Evolutionary conservation across 2,113 vertebrate genomes (phyloP), one percentile per base, ranked within the genome.

Genomic region (Corynorhinus townsendii): DNA sequence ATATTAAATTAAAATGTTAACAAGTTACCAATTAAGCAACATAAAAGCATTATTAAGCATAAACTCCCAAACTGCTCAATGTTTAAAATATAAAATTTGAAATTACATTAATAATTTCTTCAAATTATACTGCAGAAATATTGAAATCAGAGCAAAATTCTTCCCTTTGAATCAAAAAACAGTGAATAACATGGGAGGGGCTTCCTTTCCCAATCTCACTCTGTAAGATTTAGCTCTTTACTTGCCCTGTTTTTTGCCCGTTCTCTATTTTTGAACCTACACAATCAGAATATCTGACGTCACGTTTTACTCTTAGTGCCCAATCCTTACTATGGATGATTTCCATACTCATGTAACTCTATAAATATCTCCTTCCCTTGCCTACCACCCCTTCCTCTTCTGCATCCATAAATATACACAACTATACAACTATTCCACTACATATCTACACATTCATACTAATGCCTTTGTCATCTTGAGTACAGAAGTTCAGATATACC

Each of bases 1-100:
- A 95, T 92, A 89, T 91, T 96, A 96, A 96, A 96, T 89, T 62
- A 89, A 96, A 90, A 85, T 96, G 89, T 81, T 92, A 96, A 88
- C 90, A 89, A 81, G 89, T 93, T 96, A 95, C 59, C 66, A 93
- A 92, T 95, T 97, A 95, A 68, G 68, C 64, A 92, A 95, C 88
- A 95, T 94, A 92, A 96, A 92, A 96, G 79, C 62, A 95, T 95
- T 92, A 96, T 59, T 77, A 80, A 85, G 33, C 14, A 90, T 66
- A 88, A 91, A 56, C 30, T 87, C 38, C 69, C 56, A 77, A 90
- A 88, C 66, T 75, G 73, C 28, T 95, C 62, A 91, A 76, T 62
- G n/a, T 80, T 90, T 88, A 88, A 95, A 94, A 93, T 52, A 82
- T 91, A 94, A 94, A 89, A 89, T 62, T 86, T 95, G 15, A 94